A percentile compares a stretch with the other conserved stretches of the same genome.
Conservation (phyloP, 2,113 vertebrate species). For the Nothocercus nigrocapillus region DNA sequence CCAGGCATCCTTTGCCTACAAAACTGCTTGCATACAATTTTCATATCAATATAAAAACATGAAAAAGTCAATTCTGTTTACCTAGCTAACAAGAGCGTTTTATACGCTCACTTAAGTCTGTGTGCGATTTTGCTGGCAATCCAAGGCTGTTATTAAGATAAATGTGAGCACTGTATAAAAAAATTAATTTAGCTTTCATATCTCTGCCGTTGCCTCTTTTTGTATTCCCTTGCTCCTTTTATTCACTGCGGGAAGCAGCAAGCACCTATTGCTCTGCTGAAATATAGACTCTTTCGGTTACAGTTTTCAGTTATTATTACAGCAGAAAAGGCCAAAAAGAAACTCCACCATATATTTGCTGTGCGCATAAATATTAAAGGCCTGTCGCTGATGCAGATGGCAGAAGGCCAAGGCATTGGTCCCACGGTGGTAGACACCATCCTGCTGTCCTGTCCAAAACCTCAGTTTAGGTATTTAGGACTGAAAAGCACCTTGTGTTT, state of each 20-base stretch:
- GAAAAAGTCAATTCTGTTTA: slow-evolving; percentile 27
- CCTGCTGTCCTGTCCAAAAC: neutral
- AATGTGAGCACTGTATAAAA: neutral
- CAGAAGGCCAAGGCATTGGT: neutral
- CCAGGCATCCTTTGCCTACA: neutral
- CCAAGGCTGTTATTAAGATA: neutral
- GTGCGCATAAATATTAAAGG: neutral
- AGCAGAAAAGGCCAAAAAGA: neutral
- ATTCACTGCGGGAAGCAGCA: neutral
- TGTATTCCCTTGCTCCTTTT: neutral
- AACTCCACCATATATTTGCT: neutral
- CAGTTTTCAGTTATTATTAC: neutral
- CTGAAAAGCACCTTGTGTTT: neutral
- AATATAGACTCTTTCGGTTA: neutral
- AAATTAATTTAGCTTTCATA: neutral
- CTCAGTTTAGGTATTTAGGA: fast-evolving
- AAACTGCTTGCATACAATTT: neutral
- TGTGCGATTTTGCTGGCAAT: neutral
- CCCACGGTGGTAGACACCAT: neutral
- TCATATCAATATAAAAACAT: neutral
- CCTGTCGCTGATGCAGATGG: neutral
- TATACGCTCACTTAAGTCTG: neutral
- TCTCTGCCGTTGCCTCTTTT: neutral
- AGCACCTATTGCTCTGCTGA: neutral
- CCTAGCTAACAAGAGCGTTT: neutral